These are phyloP conservation scores for Chelonoidis abingdonii DNA, from an alignment of 2,113 vertebrate genomes.

Conservation along the genomic window DNA sequence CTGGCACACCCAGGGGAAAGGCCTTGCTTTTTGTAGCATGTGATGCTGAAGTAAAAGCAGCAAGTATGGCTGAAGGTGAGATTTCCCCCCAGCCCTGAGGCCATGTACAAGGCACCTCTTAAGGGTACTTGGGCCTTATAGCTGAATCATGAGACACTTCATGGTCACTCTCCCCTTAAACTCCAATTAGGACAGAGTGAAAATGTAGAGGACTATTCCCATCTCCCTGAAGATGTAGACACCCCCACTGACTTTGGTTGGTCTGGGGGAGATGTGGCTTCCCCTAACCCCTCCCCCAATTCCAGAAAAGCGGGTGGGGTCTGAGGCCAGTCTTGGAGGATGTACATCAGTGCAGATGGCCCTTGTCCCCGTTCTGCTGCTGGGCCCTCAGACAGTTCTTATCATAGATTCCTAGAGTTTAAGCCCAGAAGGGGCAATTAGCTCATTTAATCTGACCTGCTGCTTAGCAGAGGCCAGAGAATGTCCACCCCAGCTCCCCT, in stretches of 20 bases:
- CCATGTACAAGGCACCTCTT: rapidly evolving
- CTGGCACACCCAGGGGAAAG: rapidly evolving
- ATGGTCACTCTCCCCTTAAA: too few species aligned
- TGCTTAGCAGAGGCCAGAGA: too few species aligned
- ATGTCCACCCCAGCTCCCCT: too few species aligned
- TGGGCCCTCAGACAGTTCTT: not conserved
- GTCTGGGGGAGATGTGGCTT: too few species aligned
- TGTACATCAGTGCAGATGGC: not conserved
- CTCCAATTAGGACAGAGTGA: too few species aligned
- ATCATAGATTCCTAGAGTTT: not conserved
- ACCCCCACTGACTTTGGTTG: too few species aligned
- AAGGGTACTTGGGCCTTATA: not conserved
- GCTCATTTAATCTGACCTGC: not conserved
- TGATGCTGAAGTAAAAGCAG: not conserved
- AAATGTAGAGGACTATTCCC: too few species aligned
- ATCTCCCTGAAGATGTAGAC: too few species aligned
- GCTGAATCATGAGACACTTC: too few species aligned
- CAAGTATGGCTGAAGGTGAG: rapidly evolving
- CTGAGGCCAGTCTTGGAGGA: not conserved
- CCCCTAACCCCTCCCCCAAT: too few species aligned
- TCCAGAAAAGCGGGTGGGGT: not conserved
- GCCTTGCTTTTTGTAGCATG: not conserved
- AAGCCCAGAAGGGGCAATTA: not conserved
- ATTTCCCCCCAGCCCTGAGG: not conserved
- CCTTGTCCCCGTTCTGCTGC: not conserved